Conservation (phyloP, 2,797 vertebrate species). For the Vireo griseus region DNA sequence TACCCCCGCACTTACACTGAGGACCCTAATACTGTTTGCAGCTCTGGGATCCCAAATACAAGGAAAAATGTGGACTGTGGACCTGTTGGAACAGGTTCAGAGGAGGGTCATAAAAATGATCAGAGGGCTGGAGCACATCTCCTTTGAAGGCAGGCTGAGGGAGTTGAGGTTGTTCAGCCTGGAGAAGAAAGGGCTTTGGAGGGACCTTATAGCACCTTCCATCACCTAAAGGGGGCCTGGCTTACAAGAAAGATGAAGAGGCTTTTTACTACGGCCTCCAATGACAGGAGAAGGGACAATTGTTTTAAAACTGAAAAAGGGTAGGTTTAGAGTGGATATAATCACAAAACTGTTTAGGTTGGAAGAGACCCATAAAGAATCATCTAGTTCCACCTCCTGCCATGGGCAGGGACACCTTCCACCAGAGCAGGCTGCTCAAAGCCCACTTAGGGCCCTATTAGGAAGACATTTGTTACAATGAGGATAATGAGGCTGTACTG, state of each 20-base stretch:
- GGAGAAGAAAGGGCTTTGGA: background rate
- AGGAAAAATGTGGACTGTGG: background rate
- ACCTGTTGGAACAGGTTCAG: rapidly evolving
- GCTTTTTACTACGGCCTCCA: background rate
- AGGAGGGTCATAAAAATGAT: background rate
- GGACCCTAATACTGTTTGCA: background rate
- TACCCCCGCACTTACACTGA: background rate
- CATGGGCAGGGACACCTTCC: background rate
- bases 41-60: background rate
- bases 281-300: background rate
- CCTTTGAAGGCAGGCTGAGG: background rate
- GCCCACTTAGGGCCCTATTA: background rate
- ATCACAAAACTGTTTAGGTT: background rate
- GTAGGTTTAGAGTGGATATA: background rate
- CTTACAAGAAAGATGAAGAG: background rate
- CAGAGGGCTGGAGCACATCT: background rate
- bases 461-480: background rate
- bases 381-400: background rate
- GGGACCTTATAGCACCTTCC: background rate
- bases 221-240: background rate
- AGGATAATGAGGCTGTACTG: background rate
- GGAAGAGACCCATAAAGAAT: background rate
- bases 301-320: background rate
- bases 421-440: background rate
- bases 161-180: background rate